These are phyloP conservation scores for Thripadectes ignobilis DNA, from an alignment of 2,797 vertebrate genomes.

Conservation along the genomic window DNA sequence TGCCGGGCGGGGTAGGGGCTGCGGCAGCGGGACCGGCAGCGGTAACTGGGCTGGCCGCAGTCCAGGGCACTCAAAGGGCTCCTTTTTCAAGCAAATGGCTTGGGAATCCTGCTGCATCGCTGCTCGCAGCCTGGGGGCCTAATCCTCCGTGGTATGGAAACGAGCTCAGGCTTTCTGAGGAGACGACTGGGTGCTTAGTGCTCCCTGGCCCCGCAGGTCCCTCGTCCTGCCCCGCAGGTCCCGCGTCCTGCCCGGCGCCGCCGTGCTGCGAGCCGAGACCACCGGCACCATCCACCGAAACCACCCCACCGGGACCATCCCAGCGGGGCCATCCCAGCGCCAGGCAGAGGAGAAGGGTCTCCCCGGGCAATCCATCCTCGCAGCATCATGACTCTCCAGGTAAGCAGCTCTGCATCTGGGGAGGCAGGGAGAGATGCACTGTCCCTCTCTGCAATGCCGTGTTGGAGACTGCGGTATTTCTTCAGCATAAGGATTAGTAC, in stretches of 20 bases:
- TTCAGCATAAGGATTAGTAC: neutral
- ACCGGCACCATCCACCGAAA: neutral
- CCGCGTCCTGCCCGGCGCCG: neutral
- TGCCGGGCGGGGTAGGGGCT: neutral
- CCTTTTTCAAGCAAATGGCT: neutral
- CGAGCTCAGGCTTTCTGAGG: neutral
- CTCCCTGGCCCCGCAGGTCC: neutral
- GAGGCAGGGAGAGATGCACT: neutral
- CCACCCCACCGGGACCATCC: no score
- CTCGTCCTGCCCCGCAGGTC: no score
- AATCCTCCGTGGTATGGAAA: neutral
- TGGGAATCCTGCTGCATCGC: neutral
- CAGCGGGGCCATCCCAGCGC: no score
- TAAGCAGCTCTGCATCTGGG: neutral
- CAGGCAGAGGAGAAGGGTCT: neutral
- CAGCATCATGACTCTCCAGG: conserved; percentile 60
- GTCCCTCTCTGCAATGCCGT: fast-evolving
- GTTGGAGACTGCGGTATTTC: neutral
- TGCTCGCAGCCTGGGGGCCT: neutral
- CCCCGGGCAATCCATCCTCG: neutral
- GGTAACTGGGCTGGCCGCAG: fast-evolving
- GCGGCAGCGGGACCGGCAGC: neutral
- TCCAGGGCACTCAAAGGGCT: neutral
- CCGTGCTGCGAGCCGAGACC: neutral
- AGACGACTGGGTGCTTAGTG: fast-evolving